These are phyloP conservation scores for Asarcornis scutulata DNA, from an alignment of 2,113 vertebrate species.

Conservation along the genomic window DNA sequence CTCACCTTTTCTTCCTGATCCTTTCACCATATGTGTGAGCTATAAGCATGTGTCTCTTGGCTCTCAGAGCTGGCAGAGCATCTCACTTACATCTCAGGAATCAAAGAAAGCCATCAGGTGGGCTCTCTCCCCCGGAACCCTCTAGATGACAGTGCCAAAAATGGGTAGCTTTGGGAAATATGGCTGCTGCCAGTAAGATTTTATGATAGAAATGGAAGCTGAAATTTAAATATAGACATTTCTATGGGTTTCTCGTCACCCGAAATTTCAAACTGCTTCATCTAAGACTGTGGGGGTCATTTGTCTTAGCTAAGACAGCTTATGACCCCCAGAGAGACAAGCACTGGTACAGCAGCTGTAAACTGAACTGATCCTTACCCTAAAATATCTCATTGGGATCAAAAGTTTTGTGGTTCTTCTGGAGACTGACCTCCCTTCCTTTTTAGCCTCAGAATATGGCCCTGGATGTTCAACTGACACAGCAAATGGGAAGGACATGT, in stretches of 20 bases:
- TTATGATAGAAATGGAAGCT: conserved; percentile 49
- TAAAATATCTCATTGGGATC: background rate
- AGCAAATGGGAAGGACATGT: background rate
- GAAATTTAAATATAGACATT: conserved; percentile 56
- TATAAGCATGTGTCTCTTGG: background rate
- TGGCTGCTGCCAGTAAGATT: background rate
- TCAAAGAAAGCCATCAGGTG: conserved; percentile 2
- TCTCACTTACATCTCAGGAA: conserved; percentile 34
- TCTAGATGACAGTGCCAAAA: conserved; percentile 12
- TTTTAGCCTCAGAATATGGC: background rate
- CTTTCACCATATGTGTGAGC: background rate
- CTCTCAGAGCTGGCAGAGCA: background rate
- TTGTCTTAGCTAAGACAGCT: background rate
- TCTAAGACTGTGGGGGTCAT: background rate
- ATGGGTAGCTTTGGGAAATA: conserved; percentile 18
- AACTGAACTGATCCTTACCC: background rate
- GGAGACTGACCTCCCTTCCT: background rate
- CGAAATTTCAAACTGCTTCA: background rate
- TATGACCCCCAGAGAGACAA: background rate
- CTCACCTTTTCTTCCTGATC: background rate
- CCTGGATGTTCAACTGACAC: background rate
- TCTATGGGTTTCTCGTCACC: conserved; percentile 38
- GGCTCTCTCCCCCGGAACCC: background rate
- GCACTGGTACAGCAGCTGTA: background rate
- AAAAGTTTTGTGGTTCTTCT: background rate